phyloP scores from a whole-genome alignment of 2,888 invertebrate species.

The Cerastoderma edule region DNA sequence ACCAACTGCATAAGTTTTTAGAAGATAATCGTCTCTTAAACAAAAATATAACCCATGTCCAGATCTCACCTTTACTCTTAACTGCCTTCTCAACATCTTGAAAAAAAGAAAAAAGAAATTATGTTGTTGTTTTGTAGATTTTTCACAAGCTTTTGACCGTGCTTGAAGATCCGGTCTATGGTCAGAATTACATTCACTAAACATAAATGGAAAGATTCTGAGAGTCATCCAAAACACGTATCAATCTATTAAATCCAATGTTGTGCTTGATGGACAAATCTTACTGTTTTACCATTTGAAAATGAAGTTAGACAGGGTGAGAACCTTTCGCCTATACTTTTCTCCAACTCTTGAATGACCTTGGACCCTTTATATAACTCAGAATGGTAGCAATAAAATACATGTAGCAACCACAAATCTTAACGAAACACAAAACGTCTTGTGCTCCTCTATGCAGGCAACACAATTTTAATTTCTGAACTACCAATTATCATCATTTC shows the following conservation, averaged over 20 bases:
- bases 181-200: conserved; percentile 14
- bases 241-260: conserved; percentile 26
- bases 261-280: not conserved
- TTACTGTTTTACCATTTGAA: conserved; percentile 16
- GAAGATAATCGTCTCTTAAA: conserved; percentile 23
- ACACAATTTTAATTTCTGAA: conserved; percentile 34
- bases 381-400: not conserved
- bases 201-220: conserved; percentile 26
- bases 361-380: conserved; percentile 7
- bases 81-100: conserved; percentile 24
- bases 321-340: conserved; percentile 33
- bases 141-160: conserved; percentile 31
- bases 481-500: not conserved
- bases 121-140: conserved; percentile 34
- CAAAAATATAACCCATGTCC: conserved; percentile 28
- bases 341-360: conserved; percentile 33
- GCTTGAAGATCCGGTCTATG: conserved; percentile 32
- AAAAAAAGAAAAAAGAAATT: conserved; percentile 31
- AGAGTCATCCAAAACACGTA: conserved; percentile 32
- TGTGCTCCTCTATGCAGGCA: conserved; percentile 23
- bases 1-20: conserved; percentile 20
- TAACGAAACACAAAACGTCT: conserved; percentile 1
- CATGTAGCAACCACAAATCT: not conserved
- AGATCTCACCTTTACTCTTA: conserved; percentile 35
- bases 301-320: conserved; percentile 39